Percentiles rank a stretch among this genome's conserved stretches.
phyloP scores from a whole-genome alignment of 64 coral and sea anemone genomes.

The Actinia tenebrosa region DNA sequence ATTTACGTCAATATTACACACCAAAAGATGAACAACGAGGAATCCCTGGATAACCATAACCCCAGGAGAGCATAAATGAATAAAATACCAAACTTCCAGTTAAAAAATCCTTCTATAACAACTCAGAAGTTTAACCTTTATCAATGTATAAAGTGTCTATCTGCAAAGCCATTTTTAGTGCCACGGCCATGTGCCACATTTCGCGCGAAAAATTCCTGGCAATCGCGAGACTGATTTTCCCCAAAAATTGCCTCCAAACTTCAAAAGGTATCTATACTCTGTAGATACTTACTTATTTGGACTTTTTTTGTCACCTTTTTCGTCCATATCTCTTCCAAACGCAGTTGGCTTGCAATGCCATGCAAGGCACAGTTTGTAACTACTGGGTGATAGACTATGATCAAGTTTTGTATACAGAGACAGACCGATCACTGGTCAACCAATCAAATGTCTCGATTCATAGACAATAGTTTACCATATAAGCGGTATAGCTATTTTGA shows the following conservation, averaged over 20 bases:
- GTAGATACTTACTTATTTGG: slow-evolving; percentile 55
- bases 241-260: neutral
- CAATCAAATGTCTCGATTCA: neutral
- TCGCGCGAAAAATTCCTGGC: slow-evolving; percentile 16
- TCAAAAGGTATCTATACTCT: neutral
- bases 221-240: neutral
- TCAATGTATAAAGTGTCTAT: neutral
- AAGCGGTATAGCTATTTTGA: neutral
- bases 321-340: slow-evolving; percentile 57
- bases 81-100: neutral
- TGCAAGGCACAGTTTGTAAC: slow-evolving; percentile 3
- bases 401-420: slow-evolving; percentile 24
- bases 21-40: neutral
- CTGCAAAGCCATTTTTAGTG: neutral
- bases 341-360: neutral
- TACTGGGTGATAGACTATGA: neutral
- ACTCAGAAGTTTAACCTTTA: slow-evolving; percentile 4
- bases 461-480: slow-evolving; percentile 16
- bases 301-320: slow-evolving; percentile 76
- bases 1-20: neutral
- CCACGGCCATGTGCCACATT: slow-evolving; percentile 15
- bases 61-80: neutral
- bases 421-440: neutral
- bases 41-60: neutral
- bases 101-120: neutral